phyloP scores from a whole-genome alignment of 2,797 vertebrate species.

The Melopsittacus undulatus region DNA sequence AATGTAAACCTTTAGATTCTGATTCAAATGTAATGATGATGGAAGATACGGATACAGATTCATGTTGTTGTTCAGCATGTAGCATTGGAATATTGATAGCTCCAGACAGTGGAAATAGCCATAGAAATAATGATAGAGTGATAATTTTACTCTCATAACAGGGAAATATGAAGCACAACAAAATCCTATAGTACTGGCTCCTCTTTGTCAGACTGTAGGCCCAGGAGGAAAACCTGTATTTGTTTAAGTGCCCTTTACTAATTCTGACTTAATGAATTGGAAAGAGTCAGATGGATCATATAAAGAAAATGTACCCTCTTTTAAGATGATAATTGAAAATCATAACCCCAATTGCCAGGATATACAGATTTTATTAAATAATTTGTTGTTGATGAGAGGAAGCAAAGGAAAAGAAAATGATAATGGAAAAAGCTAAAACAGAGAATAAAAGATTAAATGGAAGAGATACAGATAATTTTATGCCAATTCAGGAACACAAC shows the following conservation, averaged over 20 bases:
- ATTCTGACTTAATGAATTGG: neutral
- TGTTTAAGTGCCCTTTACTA: neutral
- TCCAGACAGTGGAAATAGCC: neutral
- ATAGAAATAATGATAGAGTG: neutral
- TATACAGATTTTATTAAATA: neutral
- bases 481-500: neutral
- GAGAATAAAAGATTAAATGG: neutral
- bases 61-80: neutral
- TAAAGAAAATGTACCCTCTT: neutral
- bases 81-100: neutral
- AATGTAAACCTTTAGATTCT: neutral
- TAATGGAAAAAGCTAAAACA: neutral
- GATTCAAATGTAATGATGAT: neutral
- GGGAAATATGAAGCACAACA: neutral
- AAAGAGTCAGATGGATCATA: neutral
- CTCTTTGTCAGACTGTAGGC: neutral
- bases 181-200: neutral
- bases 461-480: neutral
- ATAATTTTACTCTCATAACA: neutral
- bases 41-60: neutral
- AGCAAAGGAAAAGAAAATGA: neutral
- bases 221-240: neutral
- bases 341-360: neutral
- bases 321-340: neutral
- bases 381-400: neutral